phyloP scores from a whole-genome alignment of 2,797 vertebrate species.

The Falco cherrug region DNA sequence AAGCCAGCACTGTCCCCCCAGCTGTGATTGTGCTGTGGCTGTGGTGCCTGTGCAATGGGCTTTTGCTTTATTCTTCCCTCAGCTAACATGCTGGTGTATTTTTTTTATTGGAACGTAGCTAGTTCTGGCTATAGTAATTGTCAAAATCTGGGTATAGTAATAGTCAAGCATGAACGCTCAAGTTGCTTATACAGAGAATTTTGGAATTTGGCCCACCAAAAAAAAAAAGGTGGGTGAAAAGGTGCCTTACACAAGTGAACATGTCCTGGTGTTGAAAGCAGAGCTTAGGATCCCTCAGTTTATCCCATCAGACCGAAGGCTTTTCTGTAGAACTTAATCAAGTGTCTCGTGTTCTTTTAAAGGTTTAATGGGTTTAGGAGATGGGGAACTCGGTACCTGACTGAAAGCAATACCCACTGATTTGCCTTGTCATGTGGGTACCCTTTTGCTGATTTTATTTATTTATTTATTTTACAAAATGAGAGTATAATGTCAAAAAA shows the following conservation, averaged over 20 bases:
- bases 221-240: background rate
- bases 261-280: background rate
- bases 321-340: background rate
- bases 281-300: background rate
- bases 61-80: background rate
- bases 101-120: background rate
- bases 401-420: background rate
- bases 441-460: background rate
- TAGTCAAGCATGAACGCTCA: background rate
- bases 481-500: background rate
- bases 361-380: background rate
- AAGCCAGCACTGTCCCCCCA: background rate
- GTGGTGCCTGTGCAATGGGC: background rate
- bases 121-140: background rate
- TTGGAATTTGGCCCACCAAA: background rate
- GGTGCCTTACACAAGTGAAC: background rate
- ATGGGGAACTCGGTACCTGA: background rate
- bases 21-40: background rate
- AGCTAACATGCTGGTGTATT: background rate
- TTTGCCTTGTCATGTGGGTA: background rate
- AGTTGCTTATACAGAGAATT: background rate
- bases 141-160: background rate
- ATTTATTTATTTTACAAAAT: background rate
- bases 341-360: background rate
- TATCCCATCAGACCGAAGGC: background rate